Base-by-base conservation (phyloP, 2,888 invertebrate species). In the Coremacera marginata region DNA sequence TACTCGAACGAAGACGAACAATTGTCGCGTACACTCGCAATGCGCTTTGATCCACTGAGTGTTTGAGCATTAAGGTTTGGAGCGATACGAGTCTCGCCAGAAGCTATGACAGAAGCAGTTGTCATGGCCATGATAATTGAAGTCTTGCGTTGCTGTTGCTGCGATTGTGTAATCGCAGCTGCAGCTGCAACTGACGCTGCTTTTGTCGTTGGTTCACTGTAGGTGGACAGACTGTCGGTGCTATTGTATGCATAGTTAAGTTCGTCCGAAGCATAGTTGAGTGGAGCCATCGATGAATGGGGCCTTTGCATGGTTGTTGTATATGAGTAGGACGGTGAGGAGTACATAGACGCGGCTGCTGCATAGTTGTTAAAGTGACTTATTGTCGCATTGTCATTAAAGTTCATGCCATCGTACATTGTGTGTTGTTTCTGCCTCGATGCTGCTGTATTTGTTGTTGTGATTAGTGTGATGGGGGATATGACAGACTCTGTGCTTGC, bases 231-330 rank as follows among this genome's bases (percentile, higher is more conserved):
- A 63, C 81, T 86, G 44, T 84, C 85, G 44, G 80, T 63, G 52
- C 74, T 80, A 11, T 81, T 82, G 57, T 79, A 80, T 16, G 63
- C 79, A 52, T 93, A 94, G 22, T 77, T 80, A 86, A 93, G 93
- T 88, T 94, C 92, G 86, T 94, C 93, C 44, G 44, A 44, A 88
- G 93, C 93, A 88, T 93, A 93, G 70, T 86, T 85, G n/a, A 86
- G 79, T 27, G 85, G 84, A 52, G 86, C 77, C 82, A 88, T 85
- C 8, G 88, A 87, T 22, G 86, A 87, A 70, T 86, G 84, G n/a
- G 87, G 85, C 70, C 86, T 82, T 7, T 82, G 52, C 68, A 68
- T 68, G 31, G 52, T 11, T 16, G 34, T 11, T 19, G 22, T 5
- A 9, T 52, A 19, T 1, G 65, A 68, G 60, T 68, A 68, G 31